Percentiles rank a stretch among this genome's conserved stretches.
Conservation (phyloP, 92 coral and sea anemone species). For the Zoanthus gigantus region DNA sequence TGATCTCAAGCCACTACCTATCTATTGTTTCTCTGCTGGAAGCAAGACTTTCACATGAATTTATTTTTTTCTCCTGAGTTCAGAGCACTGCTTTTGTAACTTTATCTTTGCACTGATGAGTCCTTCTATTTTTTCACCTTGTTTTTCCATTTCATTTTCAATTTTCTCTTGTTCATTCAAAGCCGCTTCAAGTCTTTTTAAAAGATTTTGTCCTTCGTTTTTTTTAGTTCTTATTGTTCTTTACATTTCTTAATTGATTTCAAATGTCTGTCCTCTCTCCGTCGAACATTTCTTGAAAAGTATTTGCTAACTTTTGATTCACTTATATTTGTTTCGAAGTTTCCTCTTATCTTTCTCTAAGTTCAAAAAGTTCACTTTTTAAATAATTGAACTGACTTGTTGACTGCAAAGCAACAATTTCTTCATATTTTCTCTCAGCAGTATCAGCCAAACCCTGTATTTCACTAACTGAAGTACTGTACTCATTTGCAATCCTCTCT, state of each 20-base stretch:
- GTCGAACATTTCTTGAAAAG: conserved; percentile 25
- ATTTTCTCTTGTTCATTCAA: background rate
- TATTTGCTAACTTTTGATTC: conserved; percentile 8
- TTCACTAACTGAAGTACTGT: background rate
- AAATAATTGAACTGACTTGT: background rate
- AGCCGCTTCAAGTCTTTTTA: background rate
- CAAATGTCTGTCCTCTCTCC: conserved; percentile 38
- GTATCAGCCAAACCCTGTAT: background rate
- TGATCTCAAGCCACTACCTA: background rate
- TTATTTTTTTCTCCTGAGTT: background rate
- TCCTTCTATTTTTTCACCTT: background rate
- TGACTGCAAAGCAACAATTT: background rate
- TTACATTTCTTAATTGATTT: background rate
- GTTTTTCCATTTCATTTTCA: background rate
- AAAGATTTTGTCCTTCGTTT: background rate
- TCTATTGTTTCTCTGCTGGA: background rate
- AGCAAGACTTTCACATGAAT: background rate
- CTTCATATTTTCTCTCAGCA: background rate
- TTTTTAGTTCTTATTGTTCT: background rate
- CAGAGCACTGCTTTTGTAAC: background rate
- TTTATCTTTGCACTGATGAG: background rate
- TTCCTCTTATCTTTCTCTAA: background rate
- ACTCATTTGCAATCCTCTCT: conserved; percentile 2
- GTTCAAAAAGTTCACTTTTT: background rate
- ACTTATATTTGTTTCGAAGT: background rate